These are phyloP conservation scores for Sebastes umbrosus DNA, from an alignment of 2,797 vertebrate genomes.

Conservation along the genomic window DNA sequence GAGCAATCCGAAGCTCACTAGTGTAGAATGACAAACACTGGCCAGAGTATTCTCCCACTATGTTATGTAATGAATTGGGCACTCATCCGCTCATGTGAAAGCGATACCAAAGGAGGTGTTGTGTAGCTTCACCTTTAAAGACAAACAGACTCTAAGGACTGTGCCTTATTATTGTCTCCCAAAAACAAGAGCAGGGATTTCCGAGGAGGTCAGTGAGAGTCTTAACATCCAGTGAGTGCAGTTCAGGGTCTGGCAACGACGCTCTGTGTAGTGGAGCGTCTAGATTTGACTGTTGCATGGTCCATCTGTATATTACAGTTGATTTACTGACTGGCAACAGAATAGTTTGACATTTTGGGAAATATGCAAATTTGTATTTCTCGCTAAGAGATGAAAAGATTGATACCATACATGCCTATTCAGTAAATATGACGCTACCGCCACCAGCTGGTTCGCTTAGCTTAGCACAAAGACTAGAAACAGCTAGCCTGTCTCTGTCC, in stretches of 20 bases:
- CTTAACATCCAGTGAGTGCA: background rate
- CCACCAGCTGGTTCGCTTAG: background rate
- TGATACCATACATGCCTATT: background rate
- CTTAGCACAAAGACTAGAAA: background rate
- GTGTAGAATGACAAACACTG: conserved; percentile 60
- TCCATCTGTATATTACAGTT: background rate
- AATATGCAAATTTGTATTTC: background rate
- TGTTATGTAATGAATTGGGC: conserved; percentile 40
- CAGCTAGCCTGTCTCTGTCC: background rate
- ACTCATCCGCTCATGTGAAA: conserved; percentile 28
- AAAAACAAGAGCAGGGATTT: conserved; percentile 20
- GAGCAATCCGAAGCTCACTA: conserved; percentile 14
- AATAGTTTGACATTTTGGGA: background rate
- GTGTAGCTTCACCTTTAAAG: conserved; percentile 41
- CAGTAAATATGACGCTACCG: background rate
- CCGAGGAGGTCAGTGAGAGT: conserved; percentile 19
- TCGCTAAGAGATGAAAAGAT: background rate
- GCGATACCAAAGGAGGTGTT: conserved; percentile 23
- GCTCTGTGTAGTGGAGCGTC: background rate
- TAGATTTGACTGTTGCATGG: background rate
- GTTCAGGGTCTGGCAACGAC: conserved; percentile 4
- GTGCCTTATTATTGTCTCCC: conserved; percentile 49
- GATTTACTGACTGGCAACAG: conserved; percentile 5
- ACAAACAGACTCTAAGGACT: conserved; percentile 69
- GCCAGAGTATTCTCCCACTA: conserved; percentile 35